Conservation (phyloP, 2,113 vertebrate genomes). For the Aldabrachelys gigantea region DNA sequence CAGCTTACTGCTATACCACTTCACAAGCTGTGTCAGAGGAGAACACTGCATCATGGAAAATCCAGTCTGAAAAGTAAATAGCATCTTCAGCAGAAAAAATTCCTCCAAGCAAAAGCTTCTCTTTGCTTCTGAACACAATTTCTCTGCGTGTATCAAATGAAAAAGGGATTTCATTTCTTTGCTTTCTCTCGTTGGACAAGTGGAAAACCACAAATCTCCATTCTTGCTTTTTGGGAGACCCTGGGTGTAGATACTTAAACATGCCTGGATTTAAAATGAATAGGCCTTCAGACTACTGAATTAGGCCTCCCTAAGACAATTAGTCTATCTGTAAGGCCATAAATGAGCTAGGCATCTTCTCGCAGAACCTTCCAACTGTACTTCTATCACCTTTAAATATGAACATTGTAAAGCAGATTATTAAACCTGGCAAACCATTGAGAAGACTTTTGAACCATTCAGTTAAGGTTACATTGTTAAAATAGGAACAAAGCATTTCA, state of each 20-base stretch:
- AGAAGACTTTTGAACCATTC: neutral
- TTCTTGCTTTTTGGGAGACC: neutral
- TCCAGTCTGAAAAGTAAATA: neutral
- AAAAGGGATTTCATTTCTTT: neutral
- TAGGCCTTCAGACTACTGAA: neutral
- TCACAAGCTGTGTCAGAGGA: rapidly evolving
- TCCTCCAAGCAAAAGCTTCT: neutral
- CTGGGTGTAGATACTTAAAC: neutral
- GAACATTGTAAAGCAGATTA: neutral
- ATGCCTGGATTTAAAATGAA: rapidly evolving
- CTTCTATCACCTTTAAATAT: neutral
- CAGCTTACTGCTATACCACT: neutral
- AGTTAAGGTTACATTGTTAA: neutral
- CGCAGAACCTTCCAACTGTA: neutral
- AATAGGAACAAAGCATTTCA: neutral
- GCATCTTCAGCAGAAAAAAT: rapidly evolving
- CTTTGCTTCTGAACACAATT: neutral
- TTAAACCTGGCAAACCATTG: neutral
- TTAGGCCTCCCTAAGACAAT: neutral
- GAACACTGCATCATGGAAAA: neutral
- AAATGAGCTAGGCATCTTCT: neutral
- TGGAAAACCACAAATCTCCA: neutral
- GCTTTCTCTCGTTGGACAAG: rapidly evolving
- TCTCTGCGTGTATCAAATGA: neutral
- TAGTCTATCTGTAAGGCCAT: neutral